Evolutionary conservation across 2,797 vertebrate genomes (phyloP), one percentile per base, ranked within the genome.

Genomic region (Sebastes matsubarae): DNA sequence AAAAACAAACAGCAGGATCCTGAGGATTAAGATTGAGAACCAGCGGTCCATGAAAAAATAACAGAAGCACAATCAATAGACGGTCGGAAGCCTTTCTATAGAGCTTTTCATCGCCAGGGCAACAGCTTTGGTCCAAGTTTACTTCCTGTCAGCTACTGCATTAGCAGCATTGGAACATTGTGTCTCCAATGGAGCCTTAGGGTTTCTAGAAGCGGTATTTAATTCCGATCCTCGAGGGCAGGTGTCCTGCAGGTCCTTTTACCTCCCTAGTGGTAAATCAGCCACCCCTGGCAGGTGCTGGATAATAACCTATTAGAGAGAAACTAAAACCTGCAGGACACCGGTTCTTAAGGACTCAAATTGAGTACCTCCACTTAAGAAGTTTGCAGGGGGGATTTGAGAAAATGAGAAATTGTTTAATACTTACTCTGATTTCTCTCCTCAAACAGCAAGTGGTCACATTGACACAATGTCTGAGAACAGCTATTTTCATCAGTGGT

Each of bases 401-500:
- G 59, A 72, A 77, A 82, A 77, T 86, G 32, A 83, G 52, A 83
- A 81, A 85, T 29, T 3, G 13, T 79, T 79, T 74, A 64, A 75
- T 77, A 73, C 18, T 67, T 7, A 60, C 68, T 85, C n/a, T 67
- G 42, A 75, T 70, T 63, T 75, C 29, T 60, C 20, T 58, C 6
- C 24, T 63, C 18, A 34, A 58, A 42, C 75, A 67, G 78, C 58
- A 50, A 67, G 75, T 72, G 79, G 71, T 68, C 52, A 42, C 61
- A 83, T 12, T 57, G 27, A 75, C 14, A 74, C 6, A 66, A 29
- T 74, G 58, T 75, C 69, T 57, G 69, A 64, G 70, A 68, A 73
- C 67, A 67, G 46, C 27, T 65, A 22, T 82, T 87, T 83, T 72
- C 16, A 78, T 84, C 61, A 60, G 60, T 7, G 6, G 22, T 63